These are phyloP conservation scores for Rapana venosa DNA, from an alignment of 2,888 invertebrate species.

Conservation along the genomic window DNA sequence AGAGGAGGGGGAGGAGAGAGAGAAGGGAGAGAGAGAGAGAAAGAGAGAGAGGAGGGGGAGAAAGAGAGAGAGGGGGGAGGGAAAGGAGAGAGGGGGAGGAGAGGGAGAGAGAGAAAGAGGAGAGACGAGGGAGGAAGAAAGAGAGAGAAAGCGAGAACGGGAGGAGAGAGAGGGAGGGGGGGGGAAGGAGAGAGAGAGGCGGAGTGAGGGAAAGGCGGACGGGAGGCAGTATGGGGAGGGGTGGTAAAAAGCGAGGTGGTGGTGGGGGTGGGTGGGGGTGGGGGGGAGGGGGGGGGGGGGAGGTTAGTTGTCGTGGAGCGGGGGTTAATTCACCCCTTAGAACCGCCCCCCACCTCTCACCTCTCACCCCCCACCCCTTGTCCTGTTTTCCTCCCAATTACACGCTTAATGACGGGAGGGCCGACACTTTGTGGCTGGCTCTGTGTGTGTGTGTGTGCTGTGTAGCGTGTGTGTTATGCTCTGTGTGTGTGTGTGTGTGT, in stretches of 20 bases:
- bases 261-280: neutral
- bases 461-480: no score
- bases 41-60: neutral
- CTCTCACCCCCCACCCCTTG: neutral
- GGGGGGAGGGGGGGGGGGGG: neutral
- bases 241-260: no score
- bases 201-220: neutral
- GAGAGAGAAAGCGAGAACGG: no score
- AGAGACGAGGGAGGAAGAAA: neutral
- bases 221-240: neutral
- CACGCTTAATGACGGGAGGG: neutral
- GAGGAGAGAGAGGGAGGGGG: neutral
- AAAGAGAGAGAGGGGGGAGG: neutral
- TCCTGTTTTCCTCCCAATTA: constrained; percentile 12
- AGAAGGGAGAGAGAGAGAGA: neutral
- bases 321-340: constrained; percentile 20
- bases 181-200: neutral
- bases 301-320: neutral
- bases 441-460: no score
- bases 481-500: no score
- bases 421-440: no score
- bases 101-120: no score
- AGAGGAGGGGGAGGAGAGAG: neutral
- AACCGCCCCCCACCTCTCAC: neutral
- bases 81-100: neutral